Conservation (phyloP, 1,140 invertebrate species). For the Pachyrhynchus sulphureomaculatus region DNA sequence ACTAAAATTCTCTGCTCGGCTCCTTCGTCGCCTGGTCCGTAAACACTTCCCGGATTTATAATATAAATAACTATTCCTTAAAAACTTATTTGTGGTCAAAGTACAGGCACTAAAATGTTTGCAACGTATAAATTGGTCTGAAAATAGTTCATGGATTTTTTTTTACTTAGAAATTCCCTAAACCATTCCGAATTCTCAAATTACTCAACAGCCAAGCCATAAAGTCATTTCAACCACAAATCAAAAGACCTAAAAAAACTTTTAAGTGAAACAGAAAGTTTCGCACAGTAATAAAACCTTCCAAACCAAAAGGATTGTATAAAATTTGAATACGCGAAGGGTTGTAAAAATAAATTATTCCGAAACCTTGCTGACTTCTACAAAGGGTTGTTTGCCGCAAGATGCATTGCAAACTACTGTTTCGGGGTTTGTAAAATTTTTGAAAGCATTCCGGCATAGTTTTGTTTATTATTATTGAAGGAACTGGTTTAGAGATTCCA, state of each 20-base stretch:
- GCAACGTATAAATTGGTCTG: too few relatives aligned
- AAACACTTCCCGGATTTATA: too few relatives aligned
- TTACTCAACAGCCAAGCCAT: not conserved
- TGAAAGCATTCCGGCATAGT: not conserved
- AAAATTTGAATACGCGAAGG: slow-evolving; percentile 20
- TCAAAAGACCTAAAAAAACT: slow-evolving; percentile 1
- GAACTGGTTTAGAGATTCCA: too few relatives aligned
- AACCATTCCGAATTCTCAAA: not conserved
- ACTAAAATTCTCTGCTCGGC: too few relatives aligned
- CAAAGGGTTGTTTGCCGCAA: slow-evolving; percentile 26
- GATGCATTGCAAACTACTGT: slow-evolving; percentile 31
- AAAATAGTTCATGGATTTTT: too few relatives aligned
- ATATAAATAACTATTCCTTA: too few relatives aligned
- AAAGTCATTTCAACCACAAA: slow-evolving; percentile 1
- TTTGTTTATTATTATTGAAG: too few relatives aligned
- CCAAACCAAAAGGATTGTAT: not conserved
- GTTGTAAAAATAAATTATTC: slow-evolving; percentile 29
- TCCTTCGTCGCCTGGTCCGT: too few relatives aligned
- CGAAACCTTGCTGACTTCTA: not conserved
- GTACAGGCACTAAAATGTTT: too few relatives aligned
- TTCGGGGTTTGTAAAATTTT: not conserved
- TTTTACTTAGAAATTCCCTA: not conserved
- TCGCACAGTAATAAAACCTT: slow-evolving; percentile 12
- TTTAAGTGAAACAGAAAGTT: slow-evolving; percentile 18
- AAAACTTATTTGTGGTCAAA: too few relatives aligned